phyloP scores from a whole-genome alignment of 2,113 vertebrate species.

The Hymenochirus boettgeri region DNA sequence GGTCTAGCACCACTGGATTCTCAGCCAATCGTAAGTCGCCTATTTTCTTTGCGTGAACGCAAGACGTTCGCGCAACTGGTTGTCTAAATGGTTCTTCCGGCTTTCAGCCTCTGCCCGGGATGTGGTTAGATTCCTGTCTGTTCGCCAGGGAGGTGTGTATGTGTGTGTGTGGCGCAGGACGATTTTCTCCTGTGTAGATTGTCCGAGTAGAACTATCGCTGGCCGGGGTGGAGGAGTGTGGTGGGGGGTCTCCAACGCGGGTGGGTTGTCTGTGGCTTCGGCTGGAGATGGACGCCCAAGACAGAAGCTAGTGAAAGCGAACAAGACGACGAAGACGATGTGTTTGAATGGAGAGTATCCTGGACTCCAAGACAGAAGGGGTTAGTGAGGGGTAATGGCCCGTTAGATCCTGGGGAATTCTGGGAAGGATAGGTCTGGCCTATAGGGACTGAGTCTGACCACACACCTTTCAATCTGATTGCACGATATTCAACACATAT shows the following conservation, averaged over 20 bases:
- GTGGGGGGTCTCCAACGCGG: background rate
- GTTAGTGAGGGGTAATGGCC: conserved; percentile 48
- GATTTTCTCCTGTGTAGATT: conserved; percentile 35
- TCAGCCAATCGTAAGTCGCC: background rate
- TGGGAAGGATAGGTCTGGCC: too few relatives aligned
- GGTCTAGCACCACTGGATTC: background rate
- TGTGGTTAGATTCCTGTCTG: background rate
- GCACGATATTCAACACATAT: too few relatives aligned
- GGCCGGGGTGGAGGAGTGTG: conserved; percentile 35
- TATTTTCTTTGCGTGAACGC: background rate
- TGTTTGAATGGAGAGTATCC: conserved; percentile 92
- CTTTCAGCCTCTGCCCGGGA: background rate
- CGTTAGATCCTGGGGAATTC: too few relatives aligned
- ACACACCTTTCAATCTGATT: too few relatives aligned
- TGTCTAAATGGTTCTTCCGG: background rate
- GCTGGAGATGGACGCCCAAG: background rate
- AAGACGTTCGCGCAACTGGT: background rate
- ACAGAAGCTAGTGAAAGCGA: conserved; percentile 53
- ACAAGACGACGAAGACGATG: conserved; percentile 77
- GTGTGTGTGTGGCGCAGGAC: conserved; percentile 34
- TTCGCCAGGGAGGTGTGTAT: background rate
- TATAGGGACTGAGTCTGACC: too few relatives aligned
- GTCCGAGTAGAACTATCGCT: conserved; percentile 43
- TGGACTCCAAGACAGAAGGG: conserved; percentile 83
- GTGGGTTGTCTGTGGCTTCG: background rate